A percentile compares a stretch with the other conserved stretches of the same genome.
Conservation (phyloP, 92 coral and sea anemone species). For the Siderastrea radians region DNA sequence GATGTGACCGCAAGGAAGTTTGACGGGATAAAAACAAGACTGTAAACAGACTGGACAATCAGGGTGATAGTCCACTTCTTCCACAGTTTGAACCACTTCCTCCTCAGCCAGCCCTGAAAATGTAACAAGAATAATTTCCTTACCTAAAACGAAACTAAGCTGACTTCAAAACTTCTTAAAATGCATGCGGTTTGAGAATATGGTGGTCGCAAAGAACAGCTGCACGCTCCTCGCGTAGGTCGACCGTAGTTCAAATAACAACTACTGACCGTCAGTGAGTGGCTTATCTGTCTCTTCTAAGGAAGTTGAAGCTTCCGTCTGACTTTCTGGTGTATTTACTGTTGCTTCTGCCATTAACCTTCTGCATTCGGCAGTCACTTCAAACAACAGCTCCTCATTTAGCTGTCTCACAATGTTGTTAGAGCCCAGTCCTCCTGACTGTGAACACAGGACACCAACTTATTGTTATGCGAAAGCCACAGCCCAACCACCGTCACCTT, state of each 20-base stretch:
- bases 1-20: slow-evolving; percentile 95
- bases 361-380: background rate
- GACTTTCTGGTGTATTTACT: slow-evolving; percentile 14
- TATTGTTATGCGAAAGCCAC: background rate
- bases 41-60: slow-evolving; percentile 99
- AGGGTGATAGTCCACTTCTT: slow-evolving; percentile 86
- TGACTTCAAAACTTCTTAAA: background rate
- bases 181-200: slow-evolving; percentile 4
- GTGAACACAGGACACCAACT: background rate
- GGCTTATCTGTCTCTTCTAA: slow-evolving; percentile 35
- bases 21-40: slow-evolving; percentile 86
- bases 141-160: background rate
- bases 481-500: too few relatives aligned
- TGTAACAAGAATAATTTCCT: background rate
- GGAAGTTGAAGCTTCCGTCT: slow-evolving; percentile 2
- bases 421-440: slow-evolving; percentile 7
- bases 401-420: background rate
- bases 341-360: slow-evolving; percentile 33
- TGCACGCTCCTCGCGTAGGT: background rate
- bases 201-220: slow-evolving; percentile 8
- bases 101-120: slow-evolving; percentile 46
- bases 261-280: slow-evolving; percentile 14
- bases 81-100: slow-evolving; percentile 62
- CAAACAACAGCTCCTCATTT: background rate
- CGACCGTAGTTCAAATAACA: slow-evolving; percentile 3